Evolutionary conservation across 2,113 vertebrate species (phyloP), one percentile per base, ranked within the genome.

Genomic region (Melanocharis versteri): DNA sequence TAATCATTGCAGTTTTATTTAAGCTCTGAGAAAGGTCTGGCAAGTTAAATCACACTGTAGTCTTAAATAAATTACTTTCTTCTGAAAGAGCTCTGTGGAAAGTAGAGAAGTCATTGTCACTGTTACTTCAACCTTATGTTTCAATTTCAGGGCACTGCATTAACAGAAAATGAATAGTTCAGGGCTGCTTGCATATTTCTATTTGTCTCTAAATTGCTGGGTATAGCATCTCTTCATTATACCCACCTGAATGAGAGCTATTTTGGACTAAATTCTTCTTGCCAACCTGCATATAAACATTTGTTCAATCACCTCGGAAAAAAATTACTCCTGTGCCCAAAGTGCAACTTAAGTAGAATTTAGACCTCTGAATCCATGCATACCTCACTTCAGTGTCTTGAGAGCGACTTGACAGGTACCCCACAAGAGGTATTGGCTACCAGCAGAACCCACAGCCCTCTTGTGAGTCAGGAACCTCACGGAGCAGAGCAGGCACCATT

Each of bases 1-100:
- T 82, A 94, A 96, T 84, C 87, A 87, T 8, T 72, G 73, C 37
- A 69, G 80, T 78, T 94, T 93, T 96, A 93, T 96, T 97, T 94
- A 94, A 79, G 60, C 39, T 66, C 85, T 89, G 76, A 97, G 90
- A 94, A 88, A 94, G 47, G 68, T 75, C 79, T 92, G 72, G 93
- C 48, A 90, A 90, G 65, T 90, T 75, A 92, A 95, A 93, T 71
- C 76, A 87, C 64, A 89, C 53, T 71, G 44, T 30, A 92, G 60
- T 83, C 87, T 88, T 93, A 94, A 72, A 93, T 95, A 94, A 93
- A 93, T 68, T 61, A 77, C 62, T 48, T 85, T 79, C 53, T 89
- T 83, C 72, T 94, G 64, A 90, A 83, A 68, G 56, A 89, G 10
- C 14, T 78, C 60, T 73, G 53, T 64, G 53, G 56, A 82, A 96